A percentile compares a stretch with the other conserved stretches of the same genome.
Conservation (phyloP, 2,113 vertebrate species). For the Ovis canadensis region DNA sequence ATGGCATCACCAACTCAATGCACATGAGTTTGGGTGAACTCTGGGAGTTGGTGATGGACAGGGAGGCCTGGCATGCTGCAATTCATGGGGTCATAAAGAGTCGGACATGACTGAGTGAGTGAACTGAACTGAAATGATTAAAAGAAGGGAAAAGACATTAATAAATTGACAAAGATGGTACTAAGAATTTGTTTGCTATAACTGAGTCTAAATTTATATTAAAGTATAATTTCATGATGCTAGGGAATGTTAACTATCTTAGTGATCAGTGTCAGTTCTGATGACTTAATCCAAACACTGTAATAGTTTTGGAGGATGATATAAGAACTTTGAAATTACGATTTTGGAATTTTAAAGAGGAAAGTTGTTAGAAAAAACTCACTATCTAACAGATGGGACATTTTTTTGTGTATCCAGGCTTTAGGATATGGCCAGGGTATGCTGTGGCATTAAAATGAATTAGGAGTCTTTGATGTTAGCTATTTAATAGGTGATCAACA, state of each 20-base stretch:
- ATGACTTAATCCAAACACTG: background rate
- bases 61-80: too few species aligned
- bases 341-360: background rate
- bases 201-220: background rate
- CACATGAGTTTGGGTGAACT: too few species aligned
- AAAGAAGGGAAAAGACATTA: background rate
- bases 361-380: background rate
- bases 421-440: background rate
- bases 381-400: background rate
- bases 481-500: background rate
- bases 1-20: too few species aligned
- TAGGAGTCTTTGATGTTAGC: background rate
- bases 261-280: background rate
- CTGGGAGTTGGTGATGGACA: too few species aligned
- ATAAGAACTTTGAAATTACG: background rate
- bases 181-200: background rate
- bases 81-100: too few species aligned
- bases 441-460: background rate
- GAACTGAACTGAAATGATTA: background rate
- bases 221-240: background rate
- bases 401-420: background rate
- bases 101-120: fast-evolving
- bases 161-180: background rate
- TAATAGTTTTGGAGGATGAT: background rate
- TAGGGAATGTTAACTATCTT: background rate